These are phyloP conservation scores for Heliconius hewitsoni DNA, from an alignment of 1,140 invertebrate species.

Conservation along the genomic window DNA sequence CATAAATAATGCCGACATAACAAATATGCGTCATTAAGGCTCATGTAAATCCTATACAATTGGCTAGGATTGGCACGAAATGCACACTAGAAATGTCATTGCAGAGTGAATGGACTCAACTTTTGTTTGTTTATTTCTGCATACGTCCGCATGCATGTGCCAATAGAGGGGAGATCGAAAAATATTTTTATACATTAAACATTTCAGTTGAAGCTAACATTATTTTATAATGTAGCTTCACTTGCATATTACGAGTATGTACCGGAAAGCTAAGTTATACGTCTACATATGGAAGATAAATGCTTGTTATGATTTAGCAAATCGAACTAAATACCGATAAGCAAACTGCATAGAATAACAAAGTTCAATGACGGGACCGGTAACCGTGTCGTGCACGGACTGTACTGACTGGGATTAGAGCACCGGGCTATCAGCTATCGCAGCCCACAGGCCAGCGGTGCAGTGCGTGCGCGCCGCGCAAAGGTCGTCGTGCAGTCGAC, in stretches of 20 bases:
- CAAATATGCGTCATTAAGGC: conserved; percentile 37
- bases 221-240: not conserved
- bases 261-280: not conserved
- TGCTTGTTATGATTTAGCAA: conserved; percentile 31
- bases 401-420: conserved; percentile 56
- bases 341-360: conserved; percentile 42
- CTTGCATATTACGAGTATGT: not conserved
- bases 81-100: conserved; percentile 69
- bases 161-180: conserved; percentile 57
- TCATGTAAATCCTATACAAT: conserved; percentile 55
- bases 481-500: conserved; percentile 52
- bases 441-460: conserved; percentile 39
- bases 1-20: conserved; percentile 38
- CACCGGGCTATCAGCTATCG: conserved; percentile 53
- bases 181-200: conserved; percentile 15
- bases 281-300: not conserved
- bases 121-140: conserved; percentile 71
- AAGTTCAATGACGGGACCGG: conserved; percentile 58
- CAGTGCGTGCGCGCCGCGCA: conserved; percentile 52
- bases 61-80: conserved; percentile 64
- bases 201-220: not conserved
- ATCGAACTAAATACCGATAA: conserved; percentile 29
- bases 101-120: conserved; percentile 71
- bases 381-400: conserved; percentile 43
- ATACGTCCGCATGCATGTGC: conserved; percentile 72